Base-by-base conservation (phyloP, 2,797 vertebrate genomes). In the Enteromius radiatus region DNA sequence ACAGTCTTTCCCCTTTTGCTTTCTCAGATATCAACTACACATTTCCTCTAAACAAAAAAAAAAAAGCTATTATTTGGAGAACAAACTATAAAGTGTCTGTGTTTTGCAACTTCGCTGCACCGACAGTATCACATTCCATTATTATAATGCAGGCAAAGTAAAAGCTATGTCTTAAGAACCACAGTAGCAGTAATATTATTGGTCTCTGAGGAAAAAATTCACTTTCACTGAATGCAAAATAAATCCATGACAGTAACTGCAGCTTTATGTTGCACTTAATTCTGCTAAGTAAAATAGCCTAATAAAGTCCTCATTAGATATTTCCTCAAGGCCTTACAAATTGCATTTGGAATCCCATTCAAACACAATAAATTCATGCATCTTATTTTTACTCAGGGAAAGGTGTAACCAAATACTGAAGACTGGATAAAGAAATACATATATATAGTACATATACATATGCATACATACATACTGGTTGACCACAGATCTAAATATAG, bases 11-110 rank as follows among this genome's bases (percentile, higher is more conserved):
- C 14, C 65, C 43, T 67, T 76, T 84, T 23, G 2, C 45, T 78
- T 83, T 81, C 59, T 56, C 38, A 69, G 56, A 81, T 73, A 45
- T 73, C 69, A 73, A 33, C 45, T 68, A 69, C 64, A 56, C 64
- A 59, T 59, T 80, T 80, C 49, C 19, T 70, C 17, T 81, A 33
- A 4, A 15, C 12, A 73, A 61, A 3, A 33, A 4, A 15, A 19
- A 73, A 61, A 3, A 43, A 14, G 41, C 79, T 36, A 73, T 64
- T 73, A 38, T 74, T 73, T 63, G 56, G 28, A 81, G 56, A 81
- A 81, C 41, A 26, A 73, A 73, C n/a, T 17, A 36, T 45, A 36
- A 63, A 56, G 65, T 54, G 28, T 3, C 19, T 0, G 41, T 49
- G 5, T 64, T 73, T 49, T 56, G n/a, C 33, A 41, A 28, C 77